Percentiles rank a stretch among this genome's conserved stretches.
Conservation (phyloP, 2,888 invertebrate species). For the Athalia rosae region DNA sequence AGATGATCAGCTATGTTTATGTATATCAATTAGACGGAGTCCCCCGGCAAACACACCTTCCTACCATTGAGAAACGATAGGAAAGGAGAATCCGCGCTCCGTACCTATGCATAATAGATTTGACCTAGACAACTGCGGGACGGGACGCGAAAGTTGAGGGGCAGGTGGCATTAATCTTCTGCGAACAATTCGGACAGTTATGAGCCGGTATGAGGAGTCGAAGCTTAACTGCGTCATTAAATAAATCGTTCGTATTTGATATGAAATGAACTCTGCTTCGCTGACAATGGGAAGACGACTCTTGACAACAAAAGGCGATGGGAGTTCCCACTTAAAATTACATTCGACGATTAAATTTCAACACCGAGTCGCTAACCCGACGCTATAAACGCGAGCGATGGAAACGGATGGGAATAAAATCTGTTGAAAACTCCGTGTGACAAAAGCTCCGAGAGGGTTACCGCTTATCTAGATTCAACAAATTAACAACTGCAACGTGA, state of each 20-base stretch:
- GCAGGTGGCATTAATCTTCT: constrained; percentile 15
- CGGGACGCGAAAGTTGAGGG: background rate
- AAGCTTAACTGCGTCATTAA: constrained; percentile 27
- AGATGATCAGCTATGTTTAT: constrained; percentile 9
- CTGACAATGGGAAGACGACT: constrained; percentile 27
- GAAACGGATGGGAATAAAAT: constrained; percentile 4
- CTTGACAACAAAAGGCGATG: constrained; percentile 21
- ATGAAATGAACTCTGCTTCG: constrained; percentile 31
- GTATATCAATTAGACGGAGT: constrained; percentile 32
- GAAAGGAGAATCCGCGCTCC: constrained; percentile 6
- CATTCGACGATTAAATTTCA: constrained; percentile 38
- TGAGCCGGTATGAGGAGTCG: background rate
- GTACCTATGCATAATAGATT: no score
- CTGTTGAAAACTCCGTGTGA: background rate
- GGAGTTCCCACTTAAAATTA: constrained; percentile 39
- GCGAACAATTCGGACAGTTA: constrained; percentile 10
- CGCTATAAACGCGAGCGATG: background rate
- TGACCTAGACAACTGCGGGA: background rate
- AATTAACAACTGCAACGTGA: background rate
- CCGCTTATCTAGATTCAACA: constrained; percentile 2
- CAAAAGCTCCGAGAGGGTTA: no score
- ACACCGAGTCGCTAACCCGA: background rate
- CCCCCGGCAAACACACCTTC: constrained; percentile 2
- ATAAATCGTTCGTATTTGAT: constrained; percentile 30
- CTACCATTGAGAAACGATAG: background rate